Evolutionary conservation across 2,113 vertebrate species (phyloP), one percentile per base, ranked within the genome.

Genomic region (Oncorhynchus tshawytscha): DNA sequence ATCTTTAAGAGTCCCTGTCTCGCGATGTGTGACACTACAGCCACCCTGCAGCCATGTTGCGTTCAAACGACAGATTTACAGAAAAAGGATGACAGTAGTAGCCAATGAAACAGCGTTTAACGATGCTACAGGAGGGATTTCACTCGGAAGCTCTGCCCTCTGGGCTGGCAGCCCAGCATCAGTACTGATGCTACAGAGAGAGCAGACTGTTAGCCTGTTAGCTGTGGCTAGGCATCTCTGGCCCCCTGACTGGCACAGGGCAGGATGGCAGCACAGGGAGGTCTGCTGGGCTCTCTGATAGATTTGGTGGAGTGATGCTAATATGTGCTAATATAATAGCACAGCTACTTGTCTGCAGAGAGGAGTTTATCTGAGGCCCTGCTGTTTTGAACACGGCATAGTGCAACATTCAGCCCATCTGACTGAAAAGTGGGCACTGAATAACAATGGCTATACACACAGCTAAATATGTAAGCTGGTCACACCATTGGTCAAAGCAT

Each of bases 61-160:
- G 9, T 11, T 57, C 13, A 57, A 18, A 20, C 4, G 5, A 57
- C 54, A 57, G 54, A 57, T 57, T 57, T 18, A 57, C 5, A 20
- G 13, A 16, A 2, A 20, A 57, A 57, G 6, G 1, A 57, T 20
- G 54, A 20, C 54, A 20, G 54, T 20, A 57, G 6, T 20, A 57
- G 54, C 54, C 54, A 57, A 20, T 20, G 54, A 76, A 54, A 4
- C 18, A 25, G 68, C 73, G 67, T 85, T 78, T 78, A 69, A 71
- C n/a, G n/a, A 62, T 71, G 75, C 48, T 75, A 67, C 34, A 80
- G 66, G 82, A 65, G 78, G 31, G 77, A 76, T 78, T 83, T 82
- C 82, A 81, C 70, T 1, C 29, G 34, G 31, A 29, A 67, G 70
- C n/a, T 45, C 70, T 78, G 84, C 86, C 82, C 75, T 81, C 83